These are phyloP conservation scores for Galerucella nymphaeae DNA, from an alignment of 2,888 invertebrate genomes.

Conservation along the genomic window DNA sequence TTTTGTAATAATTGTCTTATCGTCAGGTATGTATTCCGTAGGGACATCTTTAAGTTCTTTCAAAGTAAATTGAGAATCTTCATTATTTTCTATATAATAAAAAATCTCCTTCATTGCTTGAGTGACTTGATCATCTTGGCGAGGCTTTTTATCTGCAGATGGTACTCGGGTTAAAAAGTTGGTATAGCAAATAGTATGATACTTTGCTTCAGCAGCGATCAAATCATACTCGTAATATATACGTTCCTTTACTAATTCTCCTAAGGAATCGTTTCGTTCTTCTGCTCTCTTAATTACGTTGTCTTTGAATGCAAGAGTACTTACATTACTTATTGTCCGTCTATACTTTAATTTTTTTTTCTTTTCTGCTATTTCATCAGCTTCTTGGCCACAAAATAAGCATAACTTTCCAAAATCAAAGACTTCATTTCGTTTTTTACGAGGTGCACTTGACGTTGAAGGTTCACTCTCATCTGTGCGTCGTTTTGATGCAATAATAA, in stretches of 20 bases:
- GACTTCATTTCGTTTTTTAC: conserved; percentile 41
- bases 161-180: conserved; percentile 35
- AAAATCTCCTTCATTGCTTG: conserved; percentile 28
- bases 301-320: conserved; percentile 55
- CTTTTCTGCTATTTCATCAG: conserved; percentile 31
- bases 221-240: conserved; percentile 46
- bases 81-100: conserved; percentile 7
- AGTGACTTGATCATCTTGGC: conserved; percentile 58
- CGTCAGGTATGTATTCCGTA: conserved; percentile 55
- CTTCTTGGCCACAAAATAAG: conserved; percentile 46
- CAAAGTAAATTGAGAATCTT: background rate
- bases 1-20: conserved; percentile 54
- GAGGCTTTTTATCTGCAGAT: conserved; percentile 46
- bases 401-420: conserved; percentile 46
- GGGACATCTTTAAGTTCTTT: conserved; percentile 52
- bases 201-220: conserved; percentile 54
- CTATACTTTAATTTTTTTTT: conserved; percentile 44
- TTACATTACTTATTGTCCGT: conserved; percentile 43
- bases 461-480: conserved; percentile 38
- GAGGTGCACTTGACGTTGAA: conserved; percentile 36
- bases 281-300: conserved; percentile 57
- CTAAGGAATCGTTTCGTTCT: conserved; percentile 53
- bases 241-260: conserved; percentile 48
- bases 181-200: conserved; percentile 58
- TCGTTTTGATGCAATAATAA: conserved; percentile 35